These are phyloP conservation scores for Esperia sulphurella DNA, from an alignment of 2,888 invertebrate species.

Conservation along the genomic window DNA sequence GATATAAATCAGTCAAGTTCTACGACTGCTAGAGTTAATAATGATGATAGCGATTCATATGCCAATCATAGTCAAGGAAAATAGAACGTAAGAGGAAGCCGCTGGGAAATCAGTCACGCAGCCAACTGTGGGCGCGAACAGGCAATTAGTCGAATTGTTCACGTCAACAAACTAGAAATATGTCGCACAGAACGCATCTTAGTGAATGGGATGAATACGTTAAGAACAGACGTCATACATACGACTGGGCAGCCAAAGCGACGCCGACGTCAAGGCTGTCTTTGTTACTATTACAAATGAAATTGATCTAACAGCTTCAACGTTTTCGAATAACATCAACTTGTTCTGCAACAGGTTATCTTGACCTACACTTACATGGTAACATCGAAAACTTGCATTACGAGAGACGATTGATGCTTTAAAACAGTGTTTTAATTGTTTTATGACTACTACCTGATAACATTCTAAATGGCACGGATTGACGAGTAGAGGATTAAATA, in stretches of 20 bases:
- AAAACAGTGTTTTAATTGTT: background rate
- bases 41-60: slow-evolving; percentile 43
- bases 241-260: slow-evolving; percentile 42
- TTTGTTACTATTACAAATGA: background rate
- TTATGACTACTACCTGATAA: background rate
- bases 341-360: background rate
- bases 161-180: slow-evolving; percentile 55
- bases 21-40: slow-evolving; percentile 28
- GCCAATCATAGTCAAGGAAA: slow-evolving; percentile 46
- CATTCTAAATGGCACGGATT: background rate
- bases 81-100: slow-evolving; percentile 42
- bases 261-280: slow-evolving; percentile 39
- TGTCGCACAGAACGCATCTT: slow-evolving; percentile 38
- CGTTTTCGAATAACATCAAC: background rate
- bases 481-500: background rate
- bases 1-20: slow-evolving; percentile 28
- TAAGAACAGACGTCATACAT: slow-evolving; percentile 32
- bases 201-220: slow-evolving; percentile 41
- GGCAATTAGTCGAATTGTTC: slow-evolving; percentile 50
- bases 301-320: background rate
- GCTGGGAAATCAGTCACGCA: slow-evolving; percentile 41
- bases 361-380: background rate
- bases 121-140: slow-evolving; percentile 48
- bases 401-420: background rate
- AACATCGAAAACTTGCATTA: background rate